Evolutionary conservation across 2,888 invertebrate genomes (phyloP), one percentile per base, ranked within the genome.

Genomic region (Apamea crenata): DNA sequence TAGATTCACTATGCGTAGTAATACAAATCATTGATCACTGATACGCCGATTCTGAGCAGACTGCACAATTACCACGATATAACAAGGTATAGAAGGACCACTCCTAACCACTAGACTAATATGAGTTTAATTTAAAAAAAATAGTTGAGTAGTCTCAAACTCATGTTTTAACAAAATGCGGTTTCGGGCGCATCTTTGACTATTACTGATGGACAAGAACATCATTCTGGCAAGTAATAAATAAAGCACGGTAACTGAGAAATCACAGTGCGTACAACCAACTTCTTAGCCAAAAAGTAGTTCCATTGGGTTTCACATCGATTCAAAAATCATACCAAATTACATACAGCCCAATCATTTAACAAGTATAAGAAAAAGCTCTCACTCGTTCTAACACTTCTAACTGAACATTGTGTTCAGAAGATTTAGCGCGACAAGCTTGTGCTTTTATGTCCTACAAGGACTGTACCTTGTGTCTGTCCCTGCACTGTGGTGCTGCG

Each of bases 11-110:
- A 53, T 67, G 87, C 76, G 81, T 82, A 69, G 36, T 83, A 78
- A 71, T 84, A 87, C 85, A 87, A 85, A 87, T 87, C 87, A 87
- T 72, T 85, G 87, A 84, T 87, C 85, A 84, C 50, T 71, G 70
- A 74, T 85, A 74, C 50, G 67, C 47, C 68, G 59, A 80, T 73
- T 61, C 65, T 66, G 67, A 77, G 56, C 74, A 87, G 77, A 61
- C 68, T 80, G 80, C 87, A 80, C 87, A 83, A 79, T 87, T 74
- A 76, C 47, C 75, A 74, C 44, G 14, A 0, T 1, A n/a, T 6
- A 36, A 32, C 0, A 6, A 29, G 1, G 6, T 7, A 32, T 70
- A 83, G 67, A 83, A 84, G 44, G 7, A 25, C 47, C 36, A 65
- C 14, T 14, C 1, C 63, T 12, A 36, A 21, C 36, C 21, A 65